These are phyloP conservation scores for Piprites chloris DNA, from an alignment of 2,113 vertebrate genomes.

Conservation along the genomic window DNA sequence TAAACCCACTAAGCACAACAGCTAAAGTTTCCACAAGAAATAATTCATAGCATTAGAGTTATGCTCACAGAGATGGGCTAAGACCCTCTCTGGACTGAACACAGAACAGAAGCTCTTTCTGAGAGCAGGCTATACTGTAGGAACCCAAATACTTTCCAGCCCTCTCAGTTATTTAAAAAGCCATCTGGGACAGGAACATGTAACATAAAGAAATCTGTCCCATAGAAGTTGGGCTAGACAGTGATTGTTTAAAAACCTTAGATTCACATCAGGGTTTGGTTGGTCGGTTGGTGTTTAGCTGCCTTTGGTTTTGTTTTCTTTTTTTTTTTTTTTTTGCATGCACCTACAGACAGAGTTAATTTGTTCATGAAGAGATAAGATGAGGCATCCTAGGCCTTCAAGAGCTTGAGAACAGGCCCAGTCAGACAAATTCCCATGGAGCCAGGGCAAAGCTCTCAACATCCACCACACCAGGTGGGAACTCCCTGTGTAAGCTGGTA, in stretches of 20 bases:
- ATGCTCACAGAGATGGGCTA: background rate
- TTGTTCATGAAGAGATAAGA: background rate
- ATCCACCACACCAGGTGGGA: background rate
- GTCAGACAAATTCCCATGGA: background rate
- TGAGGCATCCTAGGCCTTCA: background rate
- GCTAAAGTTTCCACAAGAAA: constrained; percentile 6
- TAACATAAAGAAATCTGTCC: background rate
- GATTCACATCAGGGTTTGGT: rapidly evolving
- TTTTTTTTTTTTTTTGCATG: background rate
- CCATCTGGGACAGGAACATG: background rate
- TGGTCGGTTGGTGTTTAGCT: background rate
- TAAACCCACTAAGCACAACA: constrained; percentile 26
- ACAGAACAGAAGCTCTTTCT: background rate
- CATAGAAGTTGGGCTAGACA: background rate
- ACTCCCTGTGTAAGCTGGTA: background rate
- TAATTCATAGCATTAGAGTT: background rate
- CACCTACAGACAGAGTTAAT: background rate
- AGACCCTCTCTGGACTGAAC: background rate
- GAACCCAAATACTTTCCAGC: background rate
- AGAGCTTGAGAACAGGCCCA: background rate
- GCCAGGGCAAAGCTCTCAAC: background rate
- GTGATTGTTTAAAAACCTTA: background rate
- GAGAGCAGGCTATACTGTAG: background rate
- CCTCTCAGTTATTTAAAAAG: background rate
- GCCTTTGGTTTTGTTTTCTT: background rate